These are phyloP conservation scores for Euwallacea fornicatus DNA, from an alignment of 1,140 invertebrate species.

Conservation along the genomic window DNA sequence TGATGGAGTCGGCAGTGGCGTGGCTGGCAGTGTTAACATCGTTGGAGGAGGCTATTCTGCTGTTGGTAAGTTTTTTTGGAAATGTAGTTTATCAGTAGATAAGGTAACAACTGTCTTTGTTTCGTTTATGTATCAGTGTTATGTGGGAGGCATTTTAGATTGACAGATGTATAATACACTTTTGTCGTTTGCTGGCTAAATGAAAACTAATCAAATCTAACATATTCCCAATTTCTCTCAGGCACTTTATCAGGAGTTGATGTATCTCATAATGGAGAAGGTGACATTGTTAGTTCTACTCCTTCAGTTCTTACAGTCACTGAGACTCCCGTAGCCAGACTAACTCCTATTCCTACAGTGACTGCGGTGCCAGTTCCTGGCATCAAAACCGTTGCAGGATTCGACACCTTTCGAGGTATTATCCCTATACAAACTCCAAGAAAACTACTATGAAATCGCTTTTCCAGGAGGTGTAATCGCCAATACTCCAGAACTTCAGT, in stretches of 20 bases:
- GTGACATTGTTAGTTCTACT: slow-evolving; percentile 16
- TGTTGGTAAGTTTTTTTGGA: slow-evolving; percentile 36
- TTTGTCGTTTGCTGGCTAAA: no score
- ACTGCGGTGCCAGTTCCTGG: slow-evolving; percentile 45
- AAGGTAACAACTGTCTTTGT: no score
- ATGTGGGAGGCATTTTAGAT: no score
- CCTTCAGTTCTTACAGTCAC: slow-evolving; percentile 34
- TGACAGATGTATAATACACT: no score
- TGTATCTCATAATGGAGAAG: slow-evolving; percentile 19
- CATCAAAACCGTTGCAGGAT: slow-evolving; percentile 35
- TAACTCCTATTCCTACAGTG: slow-evolving; percentile 41
- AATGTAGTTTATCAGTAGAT: no score
- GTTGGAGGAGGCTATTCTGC: slow-evolving; percentile 48
- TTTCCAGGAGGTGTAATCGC: slow-evolving; percentile 46
- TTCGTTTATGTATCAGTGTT: no score
- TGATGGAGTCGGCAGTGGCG: slow-evolving; percentile 11
- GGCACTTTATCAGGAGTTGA: slow-evolving; percentile 30
- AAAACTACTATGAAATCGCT: not conserved
- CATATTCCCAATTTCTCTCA: slow-evolving; percentile 2
- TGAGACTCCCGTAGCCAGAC: not conserved
- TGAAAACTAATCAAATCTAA: no score
- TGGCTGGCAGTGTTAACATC: slow-evolving; percentile 44
- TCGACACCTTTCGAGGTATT: slow-evolving; percentile 43
- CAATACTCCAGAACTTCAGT: slow-evolving; percentile 49
- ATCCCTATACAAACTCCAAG: not conserved